Conservation (phyloP, 1,140 invertebrate genomes). For the Procambarus virginalis region DNA sequence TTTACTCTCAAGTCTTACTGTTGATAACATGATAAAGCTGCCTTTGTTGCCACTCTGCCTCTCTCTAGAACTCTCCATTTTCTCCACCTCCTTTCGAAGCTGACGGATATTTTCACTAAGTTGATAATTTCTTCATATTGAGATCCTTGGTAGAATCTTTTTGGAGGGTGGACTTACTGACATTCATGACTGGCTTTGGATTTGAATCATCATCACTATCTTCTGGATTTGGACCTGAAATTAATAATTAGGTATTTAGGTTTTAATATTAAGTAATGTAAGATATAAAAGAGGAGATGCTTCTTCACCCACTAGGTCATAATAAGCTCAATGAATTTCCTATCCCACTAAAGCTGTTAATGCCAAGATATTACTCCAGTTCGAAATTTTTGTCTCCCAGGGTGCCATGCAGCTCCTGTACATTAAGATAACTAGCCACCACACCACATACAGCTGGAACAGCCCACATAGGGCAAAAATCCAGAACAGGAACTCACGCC, state of each 20-base stretch:
- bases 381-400: too few relatives aligned
- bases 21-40: conserved; percentile 74
- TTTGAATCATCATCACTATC: conserved; percentile 77
- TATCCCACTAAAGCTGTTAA: too few relatives aligned
- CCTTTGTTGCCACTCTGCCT: conserved; percentile 78
- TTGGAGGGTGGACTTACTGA: conserved; percentile 50
- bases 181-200: conserved; percentile 69
- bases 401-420: too few relatives aligned
- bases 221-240: conserved; percentile 11
- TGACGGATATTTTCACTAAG: conserved; percentile 82
- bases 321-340: too few relatives aligned
- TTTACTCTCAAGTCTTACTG: conserved; percentile 77
- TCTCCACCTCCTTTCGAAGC: conserved; percentile 81
- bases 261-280: too few relatives aligned
- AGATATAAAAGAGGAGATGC: too few relatives aligned
- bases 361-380: too few relatives aligned
- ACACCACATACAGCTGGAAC: too few relatives aligned
- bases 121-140: conserved; percentile 85
- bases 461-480: too few relatives aligned
- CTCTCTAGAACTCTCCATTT: conserved; percentile 79
- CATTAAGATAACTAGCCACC: too few relatives aligned
- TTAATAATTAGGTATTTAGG: background rate
- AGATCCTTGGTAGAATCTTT: conserved; percentile 75
- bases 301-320: too few relatives aligned
- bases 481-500: too few relatives aligned